Percentiles rank a stretch among this genome's conserved stretches.
phyloP scores from a whole-genome alignment of 2,888 invertebrate species.

The Nymphalis c-album region DNA sequence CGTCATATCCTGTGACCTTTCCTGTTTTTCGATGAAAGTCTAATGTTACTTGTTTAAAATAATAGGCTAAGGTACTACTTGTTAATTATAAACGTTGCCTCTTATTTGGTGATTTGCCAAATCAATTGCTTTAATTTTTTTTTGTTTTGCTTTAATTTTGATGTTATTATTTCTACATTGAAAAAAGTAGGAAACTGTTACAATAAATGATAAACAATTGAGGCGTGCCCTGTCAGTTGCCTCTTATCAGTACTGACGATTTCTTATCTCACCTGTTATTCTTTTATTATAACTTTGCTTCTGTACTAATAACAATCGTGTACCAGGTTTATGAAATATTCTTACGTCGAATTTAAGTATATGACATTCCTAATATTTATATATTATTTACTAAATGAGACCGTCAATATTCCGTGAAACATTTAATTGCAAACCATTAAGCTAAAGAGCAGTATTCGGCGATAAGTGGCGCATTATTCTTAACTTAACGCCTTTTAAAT shows the following conservation, averaged over 20 bases:
- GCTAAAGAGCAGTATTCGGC: background rate
- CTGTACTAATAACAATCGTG: conserved; percentile 1
- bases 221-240: conserved; percentile 22
- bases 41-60: background rate
- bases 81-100: background rate
- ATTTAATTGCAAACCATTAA: conserved; percentile 10
- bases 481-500: conserved; percentile 41
- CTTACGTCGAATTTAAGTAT: too few species aligned
- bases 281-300: conserved; percentile 40
- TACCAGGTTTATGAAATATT: too few species aligned
- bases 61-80: background rate
- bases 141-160: too few species aligned
- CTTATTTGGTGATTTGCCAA: too few species aligned
- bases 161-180: conserved; percentile 9
- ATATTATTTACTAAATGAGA: too few species aligned
- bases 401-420: conserved; percentile 7
- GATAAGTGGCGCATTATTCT: conserved; percentile 12
- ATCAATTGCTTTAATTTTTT: too few species aligned
- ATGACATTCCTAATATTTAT: too few species aligned
- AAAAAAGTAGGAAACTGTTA: conserved; percentile 11
- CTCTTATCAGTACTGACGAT: conserved; percentile 21
- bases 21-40: conserved; percentile 13
- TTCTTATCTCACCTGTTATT: conserved; percentile 46
- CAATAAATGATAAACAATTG: conserved; percentile 26
- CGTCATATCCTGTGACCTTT: conserved; percentile 22